Conservation (phyloP, 2,797 vertebrate species). For the Craterocephalus amniculus region DNA sequence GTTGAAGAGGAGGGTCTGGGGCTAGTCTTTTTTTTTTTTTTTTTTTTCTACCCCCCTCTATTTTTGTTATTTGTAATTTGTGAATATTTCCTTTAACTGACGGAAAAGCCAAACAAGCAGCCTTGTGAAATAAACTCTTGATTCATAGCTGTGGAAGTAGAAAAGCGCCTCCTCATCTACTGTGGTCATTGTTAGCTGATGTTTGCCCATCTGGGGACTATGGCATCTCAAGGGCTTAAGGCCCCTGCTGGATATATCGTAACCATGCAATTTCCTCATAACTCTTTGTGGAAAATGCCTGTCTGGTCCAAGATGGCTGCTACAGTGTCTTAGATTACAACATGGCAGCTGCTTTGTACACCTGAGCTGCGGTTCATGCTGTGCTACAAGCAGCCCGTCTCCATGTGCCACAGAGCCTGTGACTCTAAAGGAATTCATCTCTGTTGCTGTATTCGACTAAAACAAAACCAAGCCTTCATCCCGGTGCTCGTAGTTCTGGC, state of each 20-base stretch:
- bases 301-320: constrained; percentile 56
- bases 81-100: constrained; percentile 53
- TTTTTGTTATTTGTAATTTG: constrained; percentile 22
- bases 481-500: constrained; percentile 59
- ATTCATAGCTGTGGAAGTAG: constrained; percentile 46
- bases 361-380: constrained; percentile 34
- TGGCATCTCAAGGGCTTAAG: constrained; percentile 53
- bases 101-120: constrained; percentile 55
- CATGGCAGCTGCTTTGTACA: constrained; percentile 63
- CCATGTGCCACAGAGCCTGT: constrained; percentile 46
- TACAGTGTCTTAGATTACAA: constrained; percentile 67
- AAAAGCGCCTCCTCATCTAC: constrained; percentile 28
- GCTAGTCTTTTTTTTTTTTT: background rate
- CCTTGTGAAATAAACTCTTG: constrained; percentile 37
- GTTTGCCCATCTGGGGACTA: constrained; percentile 38
- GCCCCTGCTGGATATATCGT: constrained; percentile 59
- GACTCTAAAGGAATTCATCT: constrained; percentile 26
- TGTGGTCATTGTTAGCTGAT: constrained; percentile 38
- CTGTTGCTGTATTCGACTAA: constrained; percentile 42
- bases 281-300: constrained; percentile 57
- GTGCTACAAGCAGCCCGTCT: constrained; percentile 27
- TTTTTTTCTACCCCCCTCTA: background rate
- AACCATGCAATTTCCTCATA: constrained; percentile 42
- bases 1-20: constrained; percentile 35
- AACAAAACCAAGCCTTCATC: constrained; percentile 53